Base-by-base conservation (phyloP, 1,140 invertebrate species). In the Proctacanthus coquilletti region DNA sequence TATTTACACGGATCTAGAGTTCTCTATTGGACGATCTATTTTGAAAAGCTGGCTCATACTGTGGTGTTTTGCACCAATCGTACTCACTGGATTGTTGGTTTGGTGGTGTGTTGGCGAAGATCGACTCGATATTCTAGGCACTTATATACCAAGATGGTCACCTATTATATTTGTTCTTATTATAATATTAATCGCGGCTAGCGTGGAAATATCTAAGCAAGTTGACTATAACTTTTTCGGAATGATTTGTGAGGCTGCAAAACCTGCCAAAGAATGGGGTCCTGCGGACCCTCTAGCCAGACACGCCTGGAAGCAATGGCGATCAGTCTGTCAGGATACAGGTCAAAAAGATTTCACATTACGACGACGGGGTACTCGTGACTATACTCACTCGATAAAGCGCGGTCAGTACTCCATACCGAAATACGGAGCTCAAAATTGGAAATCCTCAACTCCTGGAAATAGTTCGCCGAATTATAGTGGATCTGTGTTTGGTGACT, bases 351-450 rank as follows among this genome's bases (percentile, higher is more conserved):
- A 73, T 45, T 72, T 71, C 34, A 72, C 71, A 0, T 45, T 73
- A 18, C 64, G 68, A 32, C 51, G 71, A n/a, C 55, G 68, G 1
- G 70, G 71, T 8, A 73, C 71, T 0, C 56, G 66, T 18, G 71
- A 72, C 30, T 73, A 72, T 42, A 72, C 71, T 2, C 67, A 68
- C 51, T 70, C 68, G 2, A 64, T 72, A 20, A 70, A 69, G 44
- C 54, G 55, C 33, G 54, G 54, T 0, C 45, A 46, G 32, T 44
- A 45, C 19, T 42, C 40, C 50, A 52, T 10, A 46, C 13, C 18
- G 4, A 18, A 38, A 18, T 14, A 14, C 14, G 15, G 11, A 4
- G 30, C 50, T 25, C 42, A 46, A 1, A 51, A 59, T 32, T 56
- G 56, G 56, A 59, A 60, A 31, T 48, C 46, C 10, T 57, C 57